A percentile compares a stretch with the other conserved stretches of the same genome.
These are phyloP conservation scores for Myotis myotis DNA, from an alignment of 2,797 vertebrate species.

Conservation along the genomic window DNA sequence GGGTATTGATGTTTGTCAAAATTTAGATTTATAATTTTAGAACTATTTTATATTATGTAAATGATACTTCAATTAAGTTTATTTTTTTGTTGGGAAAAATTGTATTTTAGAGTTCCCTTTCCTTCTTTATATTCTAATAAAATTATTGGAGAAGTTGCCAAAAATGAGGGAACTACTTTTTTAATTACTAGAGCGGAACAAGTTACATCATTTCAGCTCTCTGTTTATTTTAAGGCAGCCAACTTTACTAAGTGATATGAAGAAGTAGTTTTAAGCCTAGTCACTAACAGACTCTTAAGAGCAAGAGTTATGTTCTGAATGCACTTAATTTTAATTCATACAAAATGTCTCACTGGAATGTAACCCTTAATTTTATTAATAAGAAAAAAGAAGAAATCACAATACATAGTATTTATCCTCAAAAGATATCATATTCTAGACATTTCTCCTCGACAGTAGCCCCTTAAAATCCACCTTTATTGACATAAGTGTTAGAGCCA, in stretches of 20 bases:
- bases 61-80: background rate
- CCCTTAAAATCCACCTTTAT: background rate
- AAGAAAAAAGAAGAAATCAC: background rate
- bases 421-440: background rate
- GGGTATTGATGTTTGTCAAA: background rate
- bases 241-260: conserved; percentile 32
- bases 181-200: conserved; percentile 57
- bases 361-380: conserved; percentile 55
- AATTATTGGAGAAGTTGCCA: conserved; percentile 37
- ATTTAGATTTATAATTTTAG: background rate
- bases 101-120: background rate
- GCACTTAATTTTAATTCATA: conserved; percentile 60
- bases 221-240: conserved; percentile 63
- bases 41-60: background rate
- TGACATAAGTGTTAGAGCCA: background rate
- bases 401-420: background rate
- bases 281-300: conserved; percentile 47
- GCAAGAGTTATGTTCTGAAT: conserved; percentile 30
- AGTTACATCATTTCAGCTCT: conserved; percentile 67
- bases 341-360: background rate
- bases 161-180: conserved; percentile 40
- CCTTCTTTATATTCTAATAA: background rate
- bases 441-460: background rate
- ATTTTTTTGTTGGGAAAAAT: background rate
- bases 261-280: conserved; percentile 48